Base-by-base conservation (phyloP, 2,888 invertebrate genomes). In the Netelia melanura region DNA sequence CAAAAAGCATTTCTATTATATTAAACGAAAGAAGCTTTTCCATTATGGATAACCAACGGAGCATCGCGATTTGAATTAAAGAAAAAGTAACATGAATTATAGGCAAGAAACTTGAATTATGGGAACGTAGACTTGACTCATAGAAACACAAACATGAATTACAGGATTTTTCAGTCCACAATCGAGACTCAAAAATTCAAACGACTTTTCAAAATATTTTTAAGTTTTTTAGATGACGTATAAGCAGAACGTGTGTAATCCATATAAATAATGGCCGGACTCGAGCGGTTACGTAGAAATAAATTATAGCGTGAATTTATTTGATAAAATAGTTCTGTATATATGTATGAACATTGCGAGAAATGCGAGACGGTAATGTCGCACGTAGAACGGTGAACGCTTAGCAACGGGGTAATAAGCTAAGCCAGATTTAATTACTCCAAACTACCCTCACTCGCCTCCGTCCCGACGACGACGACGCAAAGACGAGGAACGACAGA, bases 371-470 rank as follows among this genome's bases (percentile, higher is more conserved):
- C 52, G 65, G 48, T 48, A 56, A 77, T 81, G 84, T 84, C 44
- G 30, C 62, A 74, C 76, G 74, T 76, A 72, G 81, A 77, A 76
- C 76, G 67, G 67, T 14, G 56, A 10, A 64, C 71, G 76, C 84
- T 84, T 72, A 82, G 81, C 81, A 70, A 81, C 84, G 75, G 70
- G 76, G 70, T 84, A 81, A 85, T 83, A 80, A 83, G 85, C 76
- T 80, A 82, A 84, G 79, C 82, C 76, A 76, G 62, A 85, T 92
- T 91, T 91, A 92, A 91, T 92, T 92, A 92, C 64, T 77, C 74
- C 78, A 68, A 78, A 74, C 77, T 70, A 82, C 74, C 78, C 64
- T 82, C 56, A 67, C 56, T 72, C 78, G 74, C 70, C 78, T 65
- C 81, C 52, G 14, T 21, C 62, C 54, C 68, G 48, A 48, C 48